Percentiles rank a stretch among this genome's conserved stretches.
phyloP scores from a whole-genome alignment of 2,797 vertebrate species.

The Morus bassanus region DNA sequence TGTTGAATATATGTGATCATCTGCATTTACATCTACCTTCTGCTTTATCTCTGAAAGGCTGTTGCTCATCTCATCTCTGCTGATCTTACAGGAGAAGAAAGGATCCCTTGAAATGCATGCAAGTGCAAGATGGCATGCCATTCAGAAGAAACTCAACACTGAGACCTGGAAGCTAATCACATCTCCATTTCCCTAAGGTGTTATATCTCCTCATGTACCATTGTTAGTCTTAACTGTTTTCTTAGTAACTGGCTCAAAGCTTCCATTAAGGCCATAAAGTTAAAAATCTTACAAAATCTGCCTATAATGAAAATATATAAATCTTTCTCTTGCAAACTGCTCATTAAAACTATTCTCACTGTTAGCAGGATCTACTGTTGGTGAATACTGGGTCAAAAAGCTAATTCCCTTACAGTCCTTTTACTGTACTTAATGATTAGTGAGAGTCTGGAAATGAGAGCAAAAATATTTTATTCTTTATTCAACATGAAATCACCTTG shows the following conservation, averaged over 20 bases:
- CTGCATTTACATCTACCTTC: not conserved
- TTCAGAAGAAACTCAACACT: not conserved
- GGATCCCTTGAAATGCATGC: not conserved
- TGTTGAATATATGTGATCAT: not conserved
- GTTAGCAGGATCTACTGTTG: not conserved
- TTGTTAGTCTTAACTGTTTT: not conserved
- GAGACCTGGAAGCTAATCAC: not conserved
- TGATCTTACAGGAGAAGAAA: not conserved
- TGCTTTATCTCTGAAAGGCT: not conserved
- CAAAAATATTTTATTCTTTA: conserved; percentile 26
- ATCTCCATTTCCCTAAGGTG: not conserved
- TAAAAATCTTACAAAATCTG: not conserved
- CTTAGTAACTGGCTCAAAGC: not conserved
- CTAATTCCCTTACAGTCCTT: conserved; percentile 1
- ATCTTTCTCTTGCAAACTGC: not conserved
- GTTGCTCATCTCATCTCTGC: not conserved
- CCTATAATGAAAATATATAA: not conserved
- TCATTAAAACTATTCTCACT: not conserved
- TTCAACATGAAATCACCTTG: conserved; percentile 21
- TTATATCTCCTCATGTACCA: not conserved
- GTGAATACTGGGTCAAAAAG: not conserved
- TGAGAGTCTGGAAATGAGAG: not conserved
- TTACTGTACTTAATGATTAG: conserved; percentile 1
- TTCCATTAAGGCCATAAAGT: not conserved
- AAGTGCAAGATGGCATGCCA: not conserved